These are phyloP conservation scores for Leucophora obtusa DNA, from an alignment of 2,888 invertebrate species.

Conservation along the genomic window DNA sequence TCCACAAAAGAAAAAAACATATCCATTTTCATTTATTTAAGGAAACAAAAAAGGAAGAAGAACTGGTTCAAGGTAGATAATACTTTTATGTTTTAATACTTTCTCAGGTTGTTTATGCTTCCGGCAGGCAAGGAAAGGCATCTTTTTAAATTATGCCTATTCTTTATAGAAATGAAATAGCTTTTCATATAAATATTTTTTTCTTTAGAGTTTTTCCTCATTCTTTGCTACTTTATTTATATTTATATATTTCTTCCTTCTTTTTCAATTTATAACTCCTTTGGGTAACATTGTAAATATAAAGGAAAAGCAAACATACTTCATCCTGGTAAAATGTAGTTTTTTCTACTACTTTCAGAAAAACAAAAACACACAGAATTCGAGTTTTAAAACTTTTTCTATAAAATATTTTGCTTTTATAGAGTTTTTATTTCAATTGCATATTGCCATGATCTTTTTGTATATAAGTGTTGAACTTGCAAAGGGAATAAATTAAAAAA, in stretches of 20 bases:
- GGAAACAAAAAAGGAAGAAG: not conserved
- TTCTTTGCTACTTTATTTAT: conserved; percentile 5
- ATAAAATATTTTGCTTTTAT: not conserved
- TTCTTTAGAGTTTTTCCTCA: not conserved
- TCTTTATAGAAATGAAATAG: conserved; percentile 30
- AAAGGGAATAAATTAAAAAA: conserved; percentile 3
- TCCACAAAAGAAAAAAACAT: conserved; percentile 7
- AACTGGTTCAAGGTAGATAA: conserved; percentile 55
- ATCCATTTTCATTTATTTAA: not conserved
- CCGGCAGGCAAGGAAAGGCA: conserved; percentile 22
- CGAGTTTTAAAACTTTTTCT: not conserved
- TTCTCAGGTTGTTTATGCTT: conserved; percentile 39
- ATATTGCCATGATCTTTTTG: conserved; percentile 20
- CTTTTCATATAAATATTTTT: conserved; percentile 37
- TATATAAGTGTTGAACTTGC: conserved; percentile 2
- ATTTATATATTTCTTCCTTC: not conserved
- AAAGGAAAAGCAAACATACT: conserved; percentile 5
- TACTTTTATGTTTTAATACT: conserved; percentile 5
- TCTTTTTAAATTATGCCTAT: conserved; percentile 44
- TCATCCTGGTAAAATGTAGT: not conserved
- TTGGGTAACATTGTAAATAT: conserved; percentile 37
- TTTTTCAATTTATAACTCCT: conserved; percentile 48
- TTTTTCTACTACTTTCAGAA: not conserved
- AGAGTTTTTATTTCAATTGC: conserved; percentile 20
- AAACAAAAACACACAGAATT: not conserved